Base-by-base conservation (phyloP, 2,888 invertebrate genomes). In the Erannis defoliaria region DNA sequence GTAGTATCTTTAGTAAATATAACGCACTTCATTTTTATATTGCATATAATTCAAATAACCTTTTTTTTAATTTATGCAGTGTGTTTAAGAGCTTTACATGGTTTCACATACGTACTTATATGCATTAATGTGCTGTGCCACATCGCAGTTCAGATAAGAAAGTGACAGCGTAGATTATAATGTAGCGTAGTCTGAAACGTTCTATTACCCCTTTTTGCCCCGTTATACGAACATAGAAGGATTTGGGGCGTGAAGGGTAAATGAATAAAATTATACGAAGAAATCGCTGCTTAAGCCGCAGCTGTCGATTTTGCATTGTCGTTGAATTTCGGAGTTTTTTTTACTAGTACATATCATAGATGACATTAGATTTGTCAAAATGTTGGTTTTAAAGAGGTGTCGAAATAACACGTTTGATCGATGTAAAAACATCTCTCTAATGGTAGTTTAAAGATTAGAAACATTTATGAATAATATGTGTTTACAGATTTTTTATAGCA, bases 241-340 rank as follows among this genome's bases (percentile, higher is more conserved):
- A 84, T 86, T 85, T 85, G 77, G 88, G 92, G 92, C 92, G 93
- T 89, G 91, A 90, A 89, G 91, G 88, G 90, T 86, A 86, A 83
- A 89, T 89, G 86, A 90, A 90, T 91, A 90, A 84, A 86, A 89
- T 88, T 86, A 87, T 82, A 80, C 81, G 26, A 80, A 81, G 79
- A 84, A 84, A 80, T 81, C 75, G 71, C 72, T 74, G 74, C 78
- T 73, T 71, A 68, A 64, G 67, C 68, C 74, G 92, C 92, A 92
- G 92, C 92, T 92, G 92, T 84, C 64, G 74, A 42, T 37, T 45
- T 57, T 55, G 14, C 35, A n/a, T 23, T 46, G 37, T 55, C 3
- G 23, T 55, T 6, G 46, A 46, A 46, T 33, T 18, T 31, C 18
- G n/a, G 10, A n/a, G n/a, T n/a, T 5, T 37, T 55, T 54, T 55